phyloP scores from a whole-genome alignment of 2,797 vertebrate species.

The Hafferia zeledoni region DNA sequence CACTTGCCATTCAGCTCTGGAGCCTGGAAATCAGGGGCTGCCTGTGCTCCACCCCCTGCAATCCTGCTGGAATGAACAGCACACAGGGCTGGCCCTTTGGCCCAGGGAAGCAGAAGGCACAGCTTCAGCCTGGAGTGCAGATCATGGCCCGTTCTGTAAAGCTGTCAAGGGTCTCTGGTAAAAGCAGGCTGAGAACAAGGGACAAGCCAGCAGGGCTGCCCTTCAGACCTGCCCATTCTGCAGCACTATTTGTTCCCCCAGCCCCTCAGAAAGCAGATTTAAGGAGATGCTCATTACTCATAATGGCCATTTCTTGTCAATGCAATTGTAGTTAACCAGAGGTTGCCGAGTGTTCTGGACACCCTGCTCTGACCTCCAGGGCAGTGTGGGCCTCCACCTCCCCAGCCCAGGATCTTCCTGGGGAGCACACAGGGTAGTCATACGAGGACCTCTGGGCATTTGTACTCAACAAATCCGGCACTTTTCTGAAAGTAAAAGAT shows the following conservation, averaged over 20 bases:
- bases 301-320: neutral
- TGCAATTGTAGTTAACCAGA: neutral
- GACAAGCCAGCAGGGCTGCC: neutral
- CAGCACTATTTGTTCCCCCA: neutral
- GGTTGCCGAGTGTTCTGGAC: neutral
- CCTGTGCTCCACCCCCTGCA: neutral
- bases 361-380: neutral
- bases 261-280: neutral
- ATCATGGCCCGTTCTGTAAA: neutral
- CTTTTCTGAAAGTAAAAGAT: neutral
- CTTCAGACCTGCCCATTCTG: neutral
- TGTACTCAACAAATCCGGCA: neutral
- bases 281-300: neutral
- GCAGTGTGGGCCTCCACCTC: neutral
- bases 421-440: too few relatives aligned
- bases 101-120: neutral
- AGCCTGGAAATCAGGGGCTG: neutral
- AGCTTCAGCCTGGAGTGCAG: neutral
- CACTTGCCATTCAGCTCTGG: neutral
- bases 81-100: neutral
- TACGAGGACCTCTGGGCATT: neutral
- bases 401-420: neutral
- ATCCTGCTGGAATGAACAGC: slow-evolving; percentile 1
- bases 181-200: neutral
- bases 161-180: neutral